Evolutionary conservation across 2,888 invertebrate species (phyloP).

Genomic region (Caenorhabditis japonica): DNA sequence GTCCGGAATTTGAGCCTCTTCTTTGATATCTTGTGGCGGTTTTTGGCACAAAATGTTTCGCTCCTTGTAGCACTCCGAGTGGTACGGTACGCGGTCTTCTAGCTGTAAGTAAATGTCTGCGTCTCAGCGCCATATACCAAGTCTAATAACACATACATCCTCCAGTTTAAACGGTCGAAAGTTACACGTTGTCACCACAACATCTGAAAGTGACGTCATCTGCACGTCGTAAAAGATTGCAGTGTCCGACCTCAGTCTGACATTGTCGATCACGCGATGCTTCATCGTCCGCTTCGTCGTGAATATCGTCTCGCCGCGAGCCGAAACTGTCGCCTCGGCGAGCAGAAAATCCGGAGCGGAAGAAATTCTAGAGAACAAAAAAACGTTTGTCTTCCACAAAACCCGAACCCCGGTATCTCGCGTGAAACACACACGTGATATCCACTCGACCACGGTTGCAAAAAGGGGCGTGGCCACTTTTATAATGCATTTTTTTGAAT

Average conservation of each 20-base stretch:
- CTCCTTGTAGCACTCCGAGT: not conserved
- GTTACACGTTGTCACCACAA: constrained; percentile 17
- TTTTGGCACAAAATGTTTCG: constrained; percentile 14
- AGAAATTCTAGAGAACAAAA: no score
- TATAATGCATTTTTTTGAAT: no score
- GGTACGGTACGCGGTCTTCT: constrained; percentile 1
- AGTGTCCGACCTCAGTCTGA: not conserved
- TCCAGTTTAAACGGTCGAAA: not conserved
- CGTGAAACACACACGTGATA: no score
- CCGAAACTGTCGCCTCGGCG: no score
- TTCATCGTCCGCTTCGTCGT: not conserved
- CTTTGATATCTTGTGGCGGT: not conserved
- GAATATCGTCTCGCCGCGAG: no score
- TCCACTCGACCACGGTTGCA: no score
- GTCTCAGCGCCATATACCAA: not conserved
- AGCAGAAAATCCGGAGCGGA: no score
- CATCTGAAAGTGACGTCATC: constrained; percentile 8
- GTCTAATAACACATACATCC: not conserved
- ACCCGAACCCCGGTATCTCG: no score
- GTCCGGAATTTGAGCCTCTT: not conserved
- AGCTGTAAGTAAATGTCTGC: not conserved
- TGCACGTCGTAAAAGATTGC: constrained; percentile 13
- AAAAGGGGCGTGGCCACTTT: no score
- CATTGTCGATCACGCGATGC: constrained; percentile 4
- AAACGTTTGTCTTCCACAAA: no score